Base-by-base conservation (phyloP, 2,113 vertebrate genomes). In the Halichoerus grypus region DNA sequence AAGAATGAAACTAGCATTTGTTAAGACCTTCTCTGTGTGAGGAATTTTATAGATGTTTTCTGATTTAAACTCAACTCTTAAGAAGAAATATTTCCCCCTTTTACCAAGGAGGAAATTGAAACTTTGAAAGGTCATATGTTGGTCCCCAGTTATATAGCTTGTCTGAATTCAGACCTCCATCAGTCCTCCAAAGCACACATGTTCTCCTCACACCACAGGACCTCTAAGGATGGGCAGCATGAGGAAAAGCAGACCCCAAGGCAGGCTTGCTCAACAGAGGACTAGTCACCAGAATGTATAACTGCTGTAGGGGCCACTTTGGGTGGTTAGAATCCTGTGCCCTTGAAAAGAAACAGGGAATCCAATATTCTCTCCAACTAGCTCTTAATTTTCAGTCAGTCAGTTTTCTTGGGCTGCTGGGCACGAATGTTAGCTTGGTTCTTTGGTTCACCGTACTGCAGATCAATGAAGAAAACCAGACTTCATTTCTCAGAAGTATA, bases 401-500 rank as follows among this genome's bases (percentile, higher is more conserved):
- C 15, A 11, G 14, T 92, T 95, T 83, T 57, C 31, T 53, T 51
- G 8, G 28, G 21, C 5, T 83, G 12, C 22, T 51, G 42, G 61
- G 16, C 15, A 19, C 3, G 33, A 5, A 83, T 63, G 18, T 39
- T 88, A 95, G 90, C 13, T 86, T 69, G 22, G 0, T 26, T 97
- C 31, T 86, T 88, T 87, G 39, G 21, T 53, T 94, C 22, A 72
- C 18, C n/a, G 39, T 24, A 76, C 24, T 84, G 42, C 6, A 86
- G 31, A 74, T 31, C 42, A 49, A 61, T 0, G 63, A 69, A 67
- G 31, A 67, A 97, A 94, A 91, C 5, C 10, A 13, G 51, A n/a
- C 14, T 26, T 92, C 18, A 33, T 83, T 96, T 96, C 81, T 97
- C 18, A 76, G 14, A 69, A 96, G 4, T 7, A 55, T 5, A 93